Evolutionary conservation across 2,888 invertebrate genomes (phyloP), one percentile per base, ranked within the genome.

Genomic region (Cerastoderma edule): DNA sequence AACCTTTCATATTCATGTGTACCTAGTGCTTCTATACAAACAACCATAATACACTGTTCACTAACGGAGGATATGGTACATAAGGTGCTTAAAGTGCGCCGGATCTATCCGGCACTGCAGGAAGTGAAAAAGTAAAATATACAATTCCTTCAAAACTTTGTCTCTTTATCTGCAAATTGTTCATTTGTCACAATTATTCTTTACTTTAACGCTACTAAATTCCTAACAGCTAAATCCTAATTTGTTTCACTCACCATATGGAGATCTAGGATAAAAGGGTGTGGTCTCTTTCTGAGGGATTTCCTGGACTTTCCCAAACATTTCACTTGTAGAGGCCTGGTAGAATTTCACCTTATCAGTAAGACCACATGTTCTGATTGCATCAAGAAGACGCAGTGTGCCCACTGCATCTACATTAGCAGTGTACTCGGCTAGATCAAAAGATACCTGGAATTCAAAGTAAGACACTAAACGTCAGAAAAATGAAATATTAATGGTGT

Each of bases 361-460:
- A 27, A 92, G 85, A 16, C 88, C 88, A 80, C 92, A 91, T 10
- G 92, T 93, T 63, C 93, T 83, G 33, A 93, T 90, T 32, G 93
- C 93, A 74, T 93, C 93, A 24, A 93, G 84, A 19, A 93, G 78
- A 27, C 93, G 83, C 28, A 93, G 83, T 0, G 91, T 91, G 3
- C 93, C 93, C 5, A 93, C 85, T 22, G 92, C 93, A 75, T 93
- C 93, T n/a, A 93, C 93, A 94, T 99, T 98, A 0, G 99, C 98
- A 0, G 99, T 99, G 91, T 99, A 99, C 93, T 99, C 99, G 89
- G 98, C 98, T 78, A 99, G 94, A 91, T 99, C 99, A 92, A 99
- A 99, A 0, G 99, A 99, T 53, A 96, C 95, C 95, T 95, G 86
- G 4, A 72, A 64, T n/a, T 22, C 5, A 44, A 44, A 13, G 24